phyloP scores from a whole-genome alignment of 2,113 vertebrate species.

The Rafetus swinhoei region DNA sequence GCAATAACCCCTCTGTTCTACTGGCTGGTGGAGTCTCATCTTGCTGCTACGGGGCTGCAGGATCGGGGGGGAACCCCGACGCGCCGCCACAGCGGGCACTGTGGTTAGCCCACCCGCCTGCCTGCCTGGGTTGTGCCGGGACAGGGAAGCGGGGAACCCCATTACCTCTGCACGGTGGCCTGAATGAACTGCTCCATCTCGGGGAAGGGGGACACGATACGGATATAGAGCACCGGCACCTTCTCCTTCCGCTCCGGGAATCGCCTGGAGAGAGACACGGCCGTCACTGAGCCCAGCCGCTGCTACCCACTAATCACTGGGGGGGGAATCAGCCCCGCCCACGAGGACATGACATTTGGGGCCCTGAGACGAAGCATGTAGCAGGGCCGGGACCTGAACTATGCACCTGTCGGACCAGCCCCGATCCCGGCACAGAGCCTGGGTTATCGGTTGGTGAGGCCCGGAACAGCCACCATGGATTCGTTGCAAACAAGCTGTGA shows the following conservation, averaged over 20 bases:
- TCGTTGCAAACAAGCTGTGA: background rate
- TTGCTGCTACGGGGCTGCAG: too few species aligned
- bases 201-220: conserved; percentile 87
- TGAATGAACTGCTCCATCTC: conserved; percentile 97
- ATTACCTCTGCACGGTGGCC: conserved; percentile 89
- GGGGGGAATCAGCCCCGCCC: too few species aligned
- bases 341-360: too few species aligned
- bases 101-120: background rate
- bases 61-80: too few species aligned
- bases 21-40: too few species aligned
- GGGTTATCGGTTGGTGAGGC: background rate
- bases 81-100: too few species aligned
- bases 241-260: conserved; percentile 79
- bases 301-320: too few species aligned
- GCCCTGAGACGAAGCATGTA: too few species aligned
- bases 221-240: conserved; percentile 91
- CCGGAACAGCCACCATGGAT: background rate
- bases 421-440: background rate
- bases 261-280: conserved; percentile 71
- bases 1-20: too few species aligned
- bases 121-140: background rate
- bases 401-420: background rate
- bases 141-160: background rate
- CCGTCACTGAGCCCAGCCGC: background rate
- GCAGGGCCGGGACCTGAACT: background rate